These are phyloP conservation scores for Drosophila cardini DNA, from an alignment of 1,140 invertebrate species.

Conservation along the genomic window DNA sequence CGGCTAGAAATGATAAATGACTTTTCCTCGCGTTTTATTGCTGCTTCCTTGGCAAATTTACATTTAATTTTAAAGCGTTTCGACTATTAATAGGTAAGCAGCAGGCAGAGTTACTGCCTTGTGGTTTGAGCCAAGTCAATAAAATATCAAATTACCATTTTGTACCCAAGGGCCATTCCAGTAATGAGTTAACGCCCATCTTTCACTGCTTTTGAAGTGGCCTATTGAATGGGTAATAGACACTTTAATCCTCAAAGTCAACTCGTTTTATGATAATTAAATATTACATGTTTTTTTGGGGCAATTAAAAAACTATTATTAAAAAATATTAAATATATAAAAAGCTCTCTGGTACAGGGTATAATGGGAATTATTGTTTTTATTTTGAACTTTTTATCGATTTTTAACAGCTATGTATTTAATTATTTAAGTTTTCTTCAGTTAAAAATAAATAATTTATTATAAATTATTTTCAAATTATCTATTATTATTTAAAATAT, in stretches of 20 bases:
- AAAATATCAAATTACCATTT: constrained; percentile 65
- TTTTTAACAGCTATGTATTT: too few relatives aligned
- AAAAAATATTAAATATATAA: too few relatives aligned
- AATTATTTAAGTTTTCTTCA: not conserved
- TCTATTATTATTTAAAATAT: not conserved
- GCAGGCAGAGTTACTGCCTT: not conserved
- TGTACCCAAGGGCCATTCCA: constrained; percentile 40
- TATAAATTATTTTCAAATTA: not conserved
- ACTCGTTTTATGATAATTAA: constrained; percentile 46
- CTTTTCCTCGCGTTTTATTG: constrained; percentile 28
- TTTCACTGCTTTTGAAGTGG: constrained; percentile 50
- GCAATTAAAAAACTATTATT: not conserved
- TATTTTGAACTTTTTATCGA: too few relatives aligned
- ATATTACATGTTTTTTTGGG: constrained; percentile 21
- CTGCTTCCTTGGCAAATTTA: constrained; percentile 57
- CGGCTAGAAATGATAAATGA: constrained; percentile 58
- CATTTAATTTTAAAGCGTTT: constrained; percentile 67
- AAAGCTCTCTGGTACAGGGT: too few relatives aligned
- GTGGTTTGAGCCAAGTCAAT: constrained; percentile 20
- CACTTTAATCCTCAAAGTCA: constrained; percentile 15
- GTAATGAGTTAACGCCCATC: constrained; percentile 44
- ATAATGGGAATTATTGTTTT: too few relatives aligned
- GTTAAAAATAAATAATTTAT: too few relatives aligned
- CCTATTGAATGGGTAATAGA: constrained; percentile 47
- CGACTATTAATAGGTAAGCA: constrained; percentile 25